Conservation (phyloP, 2,888 invertebrate genomes). For the Chironomus tentans region DNA sequence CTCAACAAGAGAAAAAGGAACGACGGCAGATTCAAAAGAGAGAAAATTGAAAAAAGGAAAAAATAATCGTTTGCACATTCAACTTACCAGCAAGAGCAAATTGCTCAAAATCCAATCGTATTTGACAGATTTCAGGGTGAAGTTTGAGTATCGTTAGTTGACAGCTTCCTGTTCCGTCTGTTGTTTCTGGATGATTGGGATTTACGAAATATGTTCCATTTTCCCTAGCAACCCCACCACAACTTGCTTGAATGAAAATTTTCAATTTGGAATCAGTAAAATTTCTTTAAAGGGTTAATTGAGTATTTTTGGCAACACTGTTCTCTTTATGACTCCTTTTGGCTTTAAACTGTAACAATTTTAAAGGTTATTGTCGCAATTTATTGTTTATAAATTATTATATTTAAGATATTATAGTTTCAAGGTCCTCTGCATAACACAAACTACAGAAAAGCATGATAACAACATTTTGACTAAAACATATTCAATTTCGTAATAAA, state of each 20-base stretch:
- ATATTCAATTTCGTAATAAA: no score
- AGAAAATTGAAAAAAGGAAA: slow-evolving; percentile 1
- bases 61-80: not conserved
- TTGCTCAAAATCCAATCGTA: slow-evolving; percentile 48
- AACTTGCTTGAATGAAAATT: slow-evolving; percentile 57
- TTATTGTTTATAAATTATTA: no score
- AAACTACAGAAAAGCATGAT: no score
- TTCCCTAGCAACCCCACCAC: slow-evolving; percentile 65
- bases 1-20: no score
- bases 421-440: no score
- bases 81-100: slow-evolving; percentile 22
- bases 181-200: slow-evolving; percentile 59
- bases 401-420: no score
- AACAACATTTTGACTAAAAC: no score
- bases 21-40: not conserved
- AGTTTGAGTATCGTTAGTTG: slow-evolving; percentile 72
- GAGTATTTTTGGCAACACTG: not conserved
- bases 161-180: slow-evolving; percentile 63
- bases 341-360: no score
- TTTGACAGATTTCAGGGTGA: slow-evolving; percentile 71
- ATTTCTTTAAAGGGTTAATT: not conserved
- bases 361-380: no score
- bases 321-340: no score
- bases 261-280: not conserved
- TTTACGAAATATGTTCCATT: slow-evolving; percentile 85